Evolutionary conservation across 2,888 invertebrate genomes (phyloP), one percentile per base, ranked within the genome.

Genomic region (Ctena decussata): DNA sequence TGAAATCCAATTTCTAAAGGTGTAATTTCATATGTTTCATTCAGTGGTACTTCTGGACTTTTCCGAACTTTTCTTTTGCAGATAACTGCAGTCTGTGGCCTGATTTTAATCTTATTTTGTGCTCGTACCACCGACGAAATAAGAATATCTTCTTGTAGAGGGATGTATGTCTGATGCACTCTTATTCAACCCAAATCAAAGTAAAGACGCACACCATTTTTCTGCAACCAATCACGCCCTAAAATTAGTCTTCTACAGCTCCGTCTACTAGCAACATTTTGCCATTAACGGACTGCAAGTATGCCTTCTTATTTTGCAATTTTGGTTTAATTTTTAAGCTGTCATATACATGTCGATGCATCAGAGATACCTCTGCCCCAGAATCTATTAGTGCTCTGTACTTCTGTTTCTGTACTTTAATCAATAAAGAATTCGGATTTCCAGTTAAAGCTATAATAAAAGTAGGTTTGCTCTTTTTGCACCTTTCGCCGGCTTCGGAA

Each of bases 111-210:
- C 15, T 32, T 69, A 2, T 39, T n/a, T 12, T 46, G 30, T 11
- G 69, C 27, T 6, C 30, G 32, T 15, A 69, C 69, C 5, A 82
- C 11, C 0, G 85, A 78, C 24, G 85, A 70, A 8, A 82, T 73
- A 60, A 76, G 80, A 24, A 74, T 83, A 74, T 86, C 85, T 15
- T 81, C 75, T 18, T 73, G 53, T 32, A 81, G 65, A 21, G 77
- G 75, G 0, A 85, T 71, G 27, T 82, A 82, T n/a, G 30, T 65
- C 2, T 73, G 41, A 11, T 73, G 72, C 27, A 73, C 60, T 39
- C 82, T 71, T 0, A 83, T 65, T 32, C 77, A 76, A 3, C 77
- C 69, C 15, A 82, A n/a, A 44, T 80, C 82, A 75, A 77, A 82
- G 32, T 86, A 86, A 32, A 82, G 32, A 2, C 80, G 57, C 1